Evolutionary conservation across 2,888 invertebrate genomes (phyloP).

Genomic region (Campopleginae sp.): DNA sequence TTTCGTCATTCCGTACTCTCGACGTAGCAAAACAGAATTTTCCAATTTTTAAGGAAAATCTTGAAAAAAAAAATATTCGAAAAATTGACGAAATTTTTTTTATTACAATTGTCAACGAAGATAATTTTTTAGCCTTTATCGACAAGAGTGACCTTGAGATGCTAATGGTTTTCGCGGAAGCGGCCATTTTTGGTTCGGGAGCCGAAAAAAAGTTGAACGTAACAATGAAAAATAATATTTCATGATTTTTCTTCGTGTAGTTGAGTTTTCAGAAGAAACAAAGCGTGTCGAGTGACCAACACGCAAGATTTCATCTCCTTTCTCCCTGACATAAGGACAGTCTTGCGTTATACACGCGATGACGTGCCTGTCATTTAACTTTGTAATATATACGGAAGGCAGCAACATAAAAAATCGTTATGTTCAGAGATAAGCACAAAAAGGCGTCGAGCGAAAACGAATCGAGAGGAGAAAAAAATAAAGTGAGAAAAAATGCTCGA

Average conservation of each 20-base stretch:
- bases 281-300: neutral
- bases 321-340: constrained; percentile 13
- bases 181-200: neutral
- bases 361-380: constrained; percentile 17
- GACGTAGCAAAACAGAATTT: neutral
- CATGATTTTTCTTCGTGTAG: neutral
- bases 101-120: neutral
- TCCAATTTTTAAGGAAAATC: neutral
- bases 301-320: constrained; percentile 8
- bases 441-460: neutral
- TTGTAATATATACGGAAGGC: neutral
- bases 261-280: constrained; percentile 1
- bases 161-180: neutral
- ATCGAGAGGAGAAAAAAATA: neutral
- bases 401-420: neutral
- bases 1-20: neutral
- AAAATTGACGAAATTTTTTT: neutral
- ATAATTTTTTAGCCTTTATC: neutral
- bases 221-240: neutral
- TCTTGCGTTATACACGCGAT: constrained; percentile 6
- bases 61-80: neutral
- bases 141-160: neutral
- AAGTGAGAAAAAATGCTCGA: neutral
- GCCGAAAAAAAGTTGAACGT: neutral
- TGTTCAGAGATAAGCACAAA: neutral